Percentiles rank a stretch among this genome's conserved stretches.
Evolutionary conservation across 1,140 invertebrate species (phyloP).

Genomic region (Tenebrio molitor): DNA sequence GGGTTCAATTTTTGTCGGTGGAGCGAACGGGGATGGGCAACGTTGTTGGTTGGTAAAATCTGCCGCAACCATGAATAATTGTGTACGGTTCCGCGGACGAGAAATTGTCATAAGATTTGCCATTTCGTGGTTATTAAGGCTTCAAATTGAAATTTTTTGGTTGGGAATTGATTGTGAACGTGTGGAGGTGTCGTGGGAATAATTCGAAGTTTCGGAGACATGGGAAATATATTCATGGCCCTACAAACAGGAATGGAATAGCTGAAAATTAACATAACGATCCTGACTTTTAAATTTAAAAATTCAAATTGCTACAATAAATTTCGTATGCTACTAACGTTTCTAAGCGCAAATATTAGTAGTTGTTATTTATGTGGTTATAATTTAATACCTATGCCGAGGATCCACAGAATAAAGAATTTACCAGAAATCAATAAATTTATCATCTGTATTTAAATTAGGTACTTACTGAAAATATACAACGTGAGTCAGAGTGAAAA

Average conservation of each 20-base stretch:
- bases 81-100: background rate
- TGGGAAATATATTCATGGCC: slow-evolving; percentile 9
- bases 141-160: slow-evolving; percentile 2
- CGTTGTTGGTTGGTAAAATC: no score
- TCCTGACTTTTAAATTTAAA: slow-evolving; percentile 4
- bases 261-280: slow-evolving; percentile 28
- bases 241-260: slow-evolving; percentile 9
- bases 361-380: background rate
- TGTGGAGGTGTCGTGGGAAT: slow-evolving; percentile 33
- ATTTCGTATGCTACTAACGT: slow-evolving; percentile 1
- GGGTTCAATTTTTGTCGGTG: no score
- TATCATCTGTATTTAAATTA: background rate
- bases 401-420: background rate
- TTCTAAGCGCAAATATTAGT: background rate
- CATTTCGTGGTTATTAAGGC: background rate
- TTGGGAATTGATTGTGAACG: slow-evolving; percentile 8
- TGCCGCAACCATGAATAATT: no score
- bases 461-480: no score
- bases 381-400: background rate
- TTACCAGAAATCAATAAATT: background rate
- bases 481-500: no score
- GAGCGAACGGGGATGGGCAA: no score
- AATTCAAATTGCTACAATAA: slow-evolving; percentile 21
- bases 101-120: background rate
- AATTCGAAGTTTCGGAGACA: background rate